phyloP scores from a whole-genome alignment of 2,797 vertebrate genomes.

The Erethizon dorsatum region DNA sequence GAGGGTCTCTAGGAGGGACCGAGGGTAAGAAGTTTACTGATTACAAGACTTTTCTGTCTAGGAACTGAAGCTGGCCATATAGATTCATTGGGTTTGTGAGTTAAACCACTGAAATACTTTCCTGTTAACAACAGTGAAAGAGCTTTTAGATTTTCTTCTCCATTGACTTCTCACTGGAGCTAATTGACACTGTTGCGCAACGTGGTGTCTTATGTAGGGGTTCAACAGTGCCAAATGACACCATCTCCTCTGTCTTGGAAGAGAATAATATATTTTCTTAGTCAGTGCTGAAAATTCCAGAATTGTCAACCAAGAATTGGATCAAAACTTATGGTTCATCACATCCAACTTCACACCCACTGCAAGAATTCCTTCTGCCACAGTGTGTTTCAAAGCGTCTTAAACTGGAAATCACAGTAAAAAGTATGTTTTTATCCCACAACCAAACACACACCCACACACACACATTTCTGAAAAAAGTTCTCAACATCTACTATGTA shows the following conservation, averaged over 20 bases:
- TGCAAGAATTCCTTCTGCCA: background rate
- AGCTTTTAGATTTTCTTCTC: slow-evolving; percentile 52
- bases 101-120: slow-evolving; percentile 22
- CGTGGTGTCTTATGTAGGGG: background rate
- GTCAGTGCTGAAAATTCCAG: background rate
- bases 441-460: background rate
- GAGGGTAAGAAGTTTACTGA: background rate
- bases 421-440: background rate
- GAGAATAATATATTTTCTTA: background rate
- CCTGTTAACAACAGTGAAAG: background rate
- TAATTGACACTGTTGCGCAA: background rate
- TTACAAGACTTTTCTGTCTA: slow-evolving; percentile 28
- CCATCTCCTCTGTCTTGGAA: background rate
- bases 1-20: background rate
- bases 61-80: slow-evolving; percentile 2
- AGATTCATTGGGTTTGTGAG: background rate
- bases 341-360: background rate
- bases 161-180: background rate
- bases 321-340: background rate
- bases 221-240: background rate
- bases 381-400: background rate
- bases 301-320: slow-evolving; percentile 20
- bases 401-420: background rate
- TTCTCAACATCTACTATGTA: background rate
- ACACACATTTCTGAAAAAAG: background rate